Percentiles rank a stretch among this genome's conserved stretches.
phyloP scores from a whole-genome alignment of 2,888 invertebrate genomes.

The Poecilus cupreus region DNA sequence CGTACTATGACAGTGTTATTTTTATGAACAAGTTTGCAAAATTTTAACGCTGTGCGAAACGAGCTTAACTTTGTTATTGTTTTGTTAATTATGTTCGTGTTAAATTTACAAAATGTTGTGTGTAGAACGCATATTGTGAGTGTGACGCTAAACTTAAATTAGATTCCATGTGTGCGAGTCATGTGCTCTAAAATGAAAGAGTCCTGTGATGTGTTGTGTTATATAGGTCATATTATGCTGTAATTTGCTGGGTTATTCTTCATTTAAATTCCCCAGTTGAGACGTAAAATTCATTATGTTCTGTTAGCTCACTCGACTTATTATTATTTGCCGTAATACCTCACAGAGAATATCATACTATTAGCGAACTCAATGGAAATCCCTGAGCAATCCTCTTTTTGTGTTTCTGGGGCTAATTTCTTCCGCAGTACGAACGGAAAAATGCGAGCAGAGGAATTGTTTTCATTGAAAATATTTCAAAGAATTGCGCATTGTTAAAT shows the following conservation, averaged over 20 bases:
- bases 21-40: constrained; percentile 11
- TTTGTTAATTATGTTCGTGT: constrained; percentile 3
- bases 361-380: not conserved
- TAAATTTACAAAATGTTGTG: constrained; percentile 1
- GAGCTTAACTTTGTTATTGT: constrained; percentile 32
- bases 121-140: not conserved
- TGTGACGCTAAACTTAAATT: not conserved
- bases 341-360: not conserved
- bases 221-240: not conserved
- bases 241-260: constrained; percentile 8
- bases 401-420: not conserved
- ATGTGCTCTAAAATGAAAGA: not conserved
- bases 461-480: too few species aligned
- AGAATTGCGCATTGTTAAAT: not conserved
- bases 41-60: not conserved
- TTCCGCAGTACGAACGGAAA: not conserved
- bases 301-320: not conserved
- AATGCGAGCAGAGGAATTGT: not conserved
- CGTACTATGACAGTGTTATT: not conserved
- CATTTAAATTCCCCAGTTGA: constrained; percentile 5
- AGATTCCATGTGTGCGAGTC: not conserved
- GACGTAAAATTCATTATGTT: not conserved
- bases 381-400: not conserved
- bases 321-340: constrained; percentile 4
- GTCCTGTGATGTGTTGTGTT: not conserved